These are phyloP conservation scores for Xestoiulus laeticollis DNA, from an alignment of 2,888 invertebrate genomes.

Conservation along the genomic window DNA sequence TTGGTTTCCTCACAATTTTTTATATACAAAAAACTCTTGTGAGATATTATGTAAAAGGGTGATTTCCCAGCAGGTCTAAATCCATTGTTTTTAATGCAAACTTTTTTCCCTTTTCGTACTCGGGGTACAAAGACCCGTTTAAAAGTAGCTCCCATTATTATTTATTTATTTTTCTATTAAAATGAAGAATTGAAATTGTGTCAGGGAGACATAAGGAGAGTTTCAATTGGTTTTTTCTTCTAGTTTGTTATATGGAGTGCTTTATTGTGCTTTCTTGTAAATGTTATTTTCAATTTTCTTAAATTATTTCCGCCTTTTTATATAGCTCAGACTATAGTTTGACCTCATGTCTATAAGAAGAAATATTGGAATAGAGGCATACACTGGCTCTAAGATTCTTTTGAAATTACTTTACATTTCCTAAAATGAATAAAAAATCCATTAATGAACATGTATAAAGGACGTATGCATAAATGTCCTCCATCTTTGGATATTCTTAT, in stretches of 20 bases:
- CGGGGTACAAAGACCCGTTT: conserved; percentile 2
- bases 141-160: not conserved
- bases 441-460: too few species aligned
- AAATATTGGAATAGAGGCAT: too few species aligned
- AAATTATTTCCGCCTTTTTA: conserved; percentile 19
- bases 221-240: not conserved
- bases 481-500: too few species aligned
- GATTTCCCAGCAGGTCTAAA: not conserved
- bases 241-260: not conserved
- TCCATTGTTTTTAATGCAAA: not conserved
- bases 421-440: too few species aligned
- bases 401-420: too few species aligned
- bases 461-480: too few species aligned
- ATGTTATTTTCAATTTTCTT: not conserved
- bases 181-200: conserved; percentile 9
- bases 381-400: too few species aligned
- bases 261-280: not conserved
- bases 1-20: too few species aligned
- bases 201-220: not conserved
- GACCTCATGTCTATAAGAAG: not conserved
- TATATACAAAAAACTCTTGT: too few species aligned
- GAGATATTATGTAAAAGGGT: conserved; percentile 12
- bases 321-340: not conserved
- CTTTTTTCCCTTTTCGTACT: not conserved
- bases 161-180: conserved; percentile 37